A percentile compares a stretch with the other conserved stretches of the same genome.
Evolutionary conservation across 2,888 invertebrate species (phyloP).

Genomic region (Oligia fasciuncula): DNA sequence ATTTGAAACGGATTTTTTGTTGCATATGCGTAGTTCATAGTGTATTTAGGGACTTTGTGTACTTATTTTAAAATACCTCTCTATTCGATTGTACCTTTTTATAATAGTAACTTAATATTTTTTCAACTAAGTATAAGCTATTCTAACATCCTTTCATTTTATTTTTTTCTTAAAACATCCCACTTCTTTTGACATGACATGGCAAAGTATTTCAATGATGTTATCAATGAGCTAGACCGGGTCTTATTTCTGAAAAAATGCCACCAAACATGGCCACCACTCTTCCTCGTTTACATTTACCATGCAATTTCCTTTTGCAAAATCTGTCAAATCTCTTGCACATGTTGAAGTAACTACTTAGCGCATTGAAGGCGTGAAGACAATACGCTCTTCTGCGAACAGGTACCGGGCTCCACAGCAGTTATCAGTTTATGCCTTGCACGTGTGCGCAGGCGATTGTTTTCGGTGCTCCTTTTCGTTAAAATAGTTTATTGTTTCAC

Average conservation of each 20-base stretch:
- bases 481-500: slow-evolving; percentile 50
- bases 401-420: slow-evolving; percentile 72
- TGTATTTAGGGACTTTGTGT: slow-evolving; percentile 46
- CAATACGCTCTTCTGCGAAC: slow-evolving; percentile 78
- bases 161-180: neutral
- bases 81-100: slow-evolving; percentile 28
- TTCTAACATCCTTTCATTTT: slow-evolving; percentile 6
- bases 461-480: slow-evolving; percentile 54
- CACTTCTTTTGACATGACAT: slow-evolving; percentile 1
- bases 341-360: slow-evolving; percentile 83
- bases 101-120: slow-evolving; percentile 17
- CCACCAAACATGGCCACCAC: neutral
- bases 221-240: neutral
- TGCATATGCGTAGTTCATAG: slow-evolving; percentile 44
- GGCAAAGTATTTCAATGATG: neutral
- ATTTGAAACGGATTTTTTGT: slow-evolving; percentile 71
- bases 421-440: slow-evolving; percentile 81
- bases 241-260: neutral
- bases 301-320: neutral
- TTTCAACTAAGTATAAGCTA: slow-evolving; percentile 3
- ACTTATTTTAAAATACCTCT: slow-evolving; percentile 48
- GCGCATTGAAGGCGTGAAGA: slow-evolving; percentile 65
- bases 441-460: slow-evolving; percentile 81
- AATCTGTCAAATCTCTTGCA: slow-evolving; percentile 71
- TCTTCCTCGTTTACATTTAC: neutral